Base-by-base conservation (phyloP, 2,797 vertebrate genomes). In the Catostomus latipinnis region DNA sequence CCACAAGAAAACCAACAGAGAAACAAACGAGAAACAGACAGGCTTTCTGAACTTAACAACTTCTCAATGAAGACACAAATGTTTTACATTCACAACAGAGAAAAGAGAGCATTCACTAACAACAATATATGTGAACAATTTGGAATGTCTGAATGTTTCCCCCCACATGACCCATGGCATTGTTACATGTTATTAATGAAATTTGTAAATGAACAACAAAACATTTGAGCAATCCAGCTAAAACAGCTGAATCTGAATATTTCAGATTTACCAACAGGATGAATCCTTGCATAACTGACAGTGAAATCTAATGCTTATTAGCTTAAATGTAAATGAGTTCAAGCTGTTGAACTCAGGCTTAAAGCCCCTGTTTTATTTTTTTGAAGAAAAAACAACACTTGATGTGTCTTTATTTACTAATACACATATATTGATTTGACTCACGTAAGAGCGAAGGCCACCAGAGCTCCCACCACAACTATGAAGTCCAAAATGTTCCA, bases 401-500 rank as follows among this genome's bases (percentile, higher is more conserved):
- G 34, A 34, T 34, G 4, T 34, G 34, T 4, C 34, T 34, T 34
- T 34, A 34, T 34, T 34, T 34, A 34, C 34, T 34, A 34, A 34
- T 34, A 34, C 34, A 34, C 34, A 34, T 4, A 34, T 34, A 48
- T 46, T 18, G 8, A 60, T 34, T 56, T 49, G 80, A 95, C 96
- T 96, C 91, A 99, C 98, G 97, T 96, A 89, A 99, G 94, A 75
- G 97, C 97, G 10, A 99, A 99, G 71, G 97, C 97, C 88, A 99
- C 95, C 89, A 99, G 83, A 0, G 97, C 98, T 78, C 98, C 98
- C 63, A 98, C 93, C 73, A 99, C 98, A n/a, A 99, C 98, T 0
- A 99, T 95, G 80, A 99, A 99, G 91, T 99, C 98, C 62, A 99
- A 90, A 86, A 99, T 96, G 90, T 99, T 99, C 98, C 98, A 99